Evolutionary conservation across 2,888 invertebrate genomes (phyloP).

Genomic region (Holacanthella duospinosa): DNA sequence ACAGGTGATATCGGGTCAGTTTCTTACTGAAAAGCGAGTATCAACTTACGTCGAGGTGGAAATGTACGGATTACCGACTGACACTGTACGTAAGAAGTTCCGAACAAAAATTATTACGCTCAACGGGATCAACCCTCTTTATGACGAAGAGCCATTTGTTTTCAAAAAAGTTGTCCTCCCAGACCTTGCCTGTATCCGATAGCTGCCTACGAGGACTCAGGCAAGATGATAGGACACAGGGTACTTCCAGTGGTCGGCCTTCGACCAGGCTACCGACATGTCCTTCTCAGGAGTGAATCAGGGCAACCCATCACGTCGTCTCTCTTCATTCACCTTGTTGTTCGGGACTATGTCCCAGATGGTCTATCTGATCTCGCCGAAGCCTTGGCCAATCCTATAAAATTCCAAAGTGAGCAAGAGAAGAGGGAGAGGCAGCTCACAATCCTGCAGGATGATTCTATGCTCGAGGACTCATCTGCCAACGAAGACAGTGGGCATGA

Average conservation of each 20-base stretch:
- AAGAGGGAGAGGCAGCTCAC: constrained; percentile 82
- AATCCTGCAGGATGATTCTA: constrained; percentile 65
- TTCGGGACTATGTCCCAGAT: constrained; percentile 84
- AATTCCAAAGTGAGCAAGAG: constrained; percentile 87
- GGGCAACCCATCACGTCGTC: constrained; percentile 80
- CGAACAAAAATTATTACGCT: constrained; percentile 75
- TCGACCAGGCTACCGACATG: constrained; percentile 80
- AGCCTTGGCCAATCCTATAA: constrained; percentile 91
- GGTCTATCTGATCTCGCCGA: constrained; percentile 65
- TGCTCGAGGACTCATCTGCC: constrained; percentile 24
- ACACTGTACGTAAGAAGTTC: constrained; percentile 86
- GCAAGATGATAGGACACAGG: constrained; percentile 81
- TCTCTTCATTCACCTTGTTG: constrained; percentile 76
- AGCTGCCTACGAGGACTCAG: constrained; percentile 86
- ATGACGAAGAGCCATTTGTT: constrained; percentile 85
- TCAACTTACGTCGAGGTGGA: constrained; percentile 95
- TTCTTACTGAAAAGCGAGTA: constrained; percentile 80
- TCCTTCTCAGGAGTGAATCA: constrained; percentile 77
- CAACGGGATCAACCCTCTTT: constrained; percentile 90
- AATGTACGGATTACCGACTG: constrained; percentile 94
- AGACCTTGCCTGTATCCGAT: constrained; percentile 89
- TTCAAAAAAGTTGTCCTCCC: constrained; percentile 96
- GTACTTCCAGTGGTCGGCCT: constrained; percentile 82
- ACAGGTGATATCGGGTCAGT: constrained; percentile 80
- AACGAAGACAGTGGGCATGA: constrained; percentile 31